Conservation (phyloP, 1,140 invertebrate genomes). For the Heliothis subflexa region DNA sequence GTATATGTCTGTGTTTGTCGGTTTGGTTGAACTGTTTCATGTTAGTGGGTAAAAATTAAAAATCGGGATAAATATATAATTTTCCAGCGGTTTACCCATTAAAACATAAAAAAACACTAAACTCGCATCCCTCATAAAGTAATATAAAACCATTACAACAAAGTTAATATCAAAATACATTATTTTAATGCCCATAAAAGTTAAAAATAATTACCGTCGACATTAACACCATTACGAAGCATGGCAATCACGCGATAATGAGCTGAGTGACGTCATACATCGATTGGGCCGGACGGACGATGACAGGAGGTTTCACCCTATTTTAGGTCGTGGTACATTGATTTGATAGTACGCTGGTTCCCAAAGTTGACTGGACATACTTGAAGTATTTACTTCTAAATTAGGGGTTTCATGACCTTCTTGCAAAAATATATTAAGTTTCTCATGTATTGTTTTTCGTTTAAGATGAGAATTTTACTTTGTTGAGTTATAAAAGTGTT, state of each 20-base stretch:
- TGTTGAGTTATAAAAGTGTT: too few species aligned
- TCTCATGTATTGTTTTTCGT: too few species aligned
- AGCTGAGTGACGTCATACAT: slow-evolving; percentile 23
- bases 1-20: too few species aligned
- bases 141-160: not conserved
- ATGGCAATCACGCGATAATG: slow-evolving; percentile 13
- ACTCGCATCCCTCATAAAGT: not conserved
- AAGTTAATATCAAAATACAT: not conserved
- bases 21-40: not conserved
- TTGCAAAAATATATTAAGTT: too few species aligned
- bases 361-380: too few species aligned
- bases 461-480: too few species aligned
- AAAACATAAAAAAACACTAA: not conserved
- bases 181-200: not conserved
- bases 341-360: not conserved
- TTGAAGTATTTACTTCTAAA: too few species aligned
- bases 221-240: not conserved
- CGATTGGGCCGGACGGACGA: slow-evolving; percentile 20
- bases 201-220: slow-evolving; percentile 1
- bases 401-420: too few species aligned
- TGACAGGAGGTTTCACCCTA: slow-evolving; percentile 29
- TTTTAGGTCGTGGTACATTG: slow-evolving; percentile 7
- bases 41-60: too few species aligned
- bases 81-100: not conserved
- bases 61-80: not conserved